Conservation (phyloP, 2,888 invertebrate genomes). For the Drosophila crucigera region DNA sequence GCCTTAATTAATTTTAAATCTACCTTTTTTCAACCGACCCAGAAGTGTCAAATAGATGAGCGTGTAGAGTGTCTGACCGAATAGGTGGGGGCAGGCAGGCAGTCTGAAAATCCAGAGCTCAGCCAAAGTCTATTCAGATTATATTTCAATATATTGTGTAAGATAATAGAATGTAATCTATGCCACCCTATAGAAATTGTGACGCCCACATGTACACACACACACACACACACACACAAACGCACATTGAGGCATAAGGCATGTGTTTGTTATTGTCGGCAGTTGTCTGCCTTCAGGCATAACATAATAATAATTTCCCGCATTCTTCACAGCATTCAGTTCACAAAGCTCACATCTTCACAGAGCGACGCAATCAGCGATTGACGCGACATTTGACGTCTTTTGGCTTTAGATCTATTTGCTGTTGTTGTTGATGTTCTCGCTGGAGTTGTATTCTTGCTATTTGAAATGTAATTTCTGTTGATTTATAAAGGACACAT, state of each 20-base stretch:
- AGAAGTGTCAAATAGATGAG: constrained; percentile 18
- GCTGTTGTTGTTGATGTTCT: constrained; percentile 16
- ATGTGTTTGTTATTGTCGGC: constrained; percentile 13
- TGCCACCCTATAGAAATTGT: not conserved
- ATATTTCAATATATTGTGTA: constrained; percentile 61
- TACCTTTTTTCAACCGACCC: constrained; percentile 1
- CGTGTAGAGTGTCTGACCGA: not conserved
- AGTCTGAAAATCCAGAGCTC: constrained; percentile 8
- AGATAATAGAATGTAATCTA: constrained; percentile 17
- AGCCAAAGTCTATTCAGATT: constrained; percentile 52
- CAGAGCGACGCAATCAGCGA: constrained; percentile 67
- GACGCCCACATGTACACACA: not conserved
- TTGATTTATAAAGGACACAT: constrained; percentile 73
- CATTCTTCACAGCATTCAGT: constrained; percentile 32
- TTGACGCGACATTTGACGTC: constrained; percentile 63
- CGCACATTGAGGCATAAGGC: too few relatives aligned
- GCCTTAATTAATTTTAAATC: constrained; percentile 69
- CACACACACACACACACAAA: not conserved
- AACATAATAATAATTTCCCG: constrained; percentile 44
- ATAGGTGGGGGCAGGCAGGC: not conserved
- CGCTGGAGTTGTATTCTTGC: constrained; percentile 49
- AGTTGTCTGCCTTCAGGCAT: constrained; percentile 1
- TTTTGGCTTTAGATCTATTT: constrained; percentile 67
- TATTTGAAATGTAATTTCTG: constrained; percentile 73
- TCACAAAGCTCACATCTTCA: constrained; percentile 50